Percentiles rank a stretch among this genome's conserved stretches.
These are phyloP conservation scores for Gymnoscopelus microlampas DNA, from an alignment of 2,797 vertebrate species.

Conservation along the genomic window DNA sequence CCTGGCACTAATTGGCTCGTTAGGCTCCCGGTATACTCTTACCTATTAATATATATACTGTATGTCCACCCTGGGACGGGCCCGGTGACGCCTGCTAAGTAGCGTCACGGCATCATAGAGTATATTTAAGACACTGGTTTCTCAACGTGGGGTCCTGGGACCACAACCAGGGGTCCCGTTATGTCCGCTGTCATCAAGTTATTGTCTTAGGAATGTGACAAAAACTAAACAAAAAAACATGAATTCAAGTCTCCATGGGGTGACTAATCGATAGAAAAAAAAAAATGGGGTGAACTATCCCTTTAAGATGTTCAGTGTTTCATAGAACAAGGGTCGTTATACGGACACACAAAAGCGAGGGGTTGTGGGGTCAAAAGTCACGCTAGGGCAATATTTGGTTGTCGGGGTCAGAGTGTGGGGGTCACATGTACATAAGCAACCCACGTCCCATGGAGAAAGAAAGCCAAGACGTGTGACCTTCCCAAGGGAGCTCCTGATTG, in stretches of 20 bases:
- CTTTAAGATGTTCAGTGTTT: neutral
- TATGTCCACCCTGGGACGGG: neutral
- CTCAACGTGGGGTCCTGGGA: too few species aligned
- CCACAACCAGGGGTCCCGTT: too few species aligned
- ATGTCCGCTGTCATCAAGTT: too few species aligned
- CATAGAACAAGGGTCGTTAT: neutral
- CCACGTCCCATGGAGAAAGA: conserved; percentile 2
- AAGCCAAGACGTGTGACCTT: conserved; percentile 40
- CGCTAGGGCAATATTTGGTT: too few species aligned
- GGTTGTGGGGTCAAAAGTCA: neutral
- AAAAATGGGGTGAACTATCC: too few species aligned
- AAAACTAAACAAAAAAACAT: too few species aligned
- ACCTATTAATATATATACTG: neutral
- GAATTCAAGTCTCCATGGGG: too few species aligned
- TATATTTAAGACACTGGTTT: too few species aligned
- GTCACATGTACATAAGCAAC: conserved; percentile 9
- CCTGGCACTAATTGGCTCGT: conserved; percentile 42
- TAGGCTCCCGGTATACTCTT: conserved; percentile 25
- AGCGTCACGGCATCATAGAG: neutral
- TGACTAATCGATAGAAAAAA: too few species aligned
- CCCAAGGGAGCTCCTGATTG: conserved; percentile 12
- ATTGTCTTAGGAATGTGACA: too few species aligned
- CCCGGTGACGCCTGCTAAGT: conserved; percentile 1
- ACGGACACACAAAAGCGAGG: neutral
- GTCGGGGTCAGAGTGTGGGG: too few species aligned